A percentile compares a stretch with the other conserved stretches of the same genome.
Evolutionary conservation across 2,113 vertebrate genomes (phyloP).

Genomic region (Alces alces): DNA sequence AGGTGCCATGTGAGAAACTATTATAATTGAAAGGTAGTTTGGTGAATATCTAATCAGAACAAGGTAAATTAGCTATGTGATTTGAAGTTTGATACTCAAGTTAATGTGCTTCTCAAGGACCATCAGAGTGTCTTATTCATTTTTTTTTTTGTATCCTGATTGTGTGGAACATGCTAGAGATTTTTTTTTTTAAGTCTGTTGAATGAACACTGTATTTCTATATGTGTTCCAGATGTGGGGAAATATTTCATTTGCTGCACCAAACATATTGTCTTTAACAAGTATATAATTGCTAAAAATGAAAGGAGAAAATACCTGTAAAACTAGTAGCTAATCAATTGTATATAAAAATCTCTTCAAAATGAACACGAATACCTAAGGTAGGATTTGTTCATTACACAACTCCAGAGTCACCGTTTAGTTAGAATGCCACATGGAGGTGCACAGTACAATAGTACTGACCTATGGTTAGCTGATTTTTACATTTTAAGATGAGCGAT

Average conservation of each 20-base stretch:
- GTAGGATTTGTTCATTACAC: not conserved
- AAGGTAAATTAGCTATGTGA: not conserved
- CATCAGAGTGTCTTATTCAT: not conserved
- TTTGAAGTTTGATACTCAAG: not conserved
- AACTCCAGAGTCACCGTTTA: not conserved
- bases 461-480: not conserved
- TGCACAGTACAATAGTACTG: not conserved
- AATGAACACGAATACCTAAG: not conserved
- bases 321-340: not conserved
- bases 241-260: constrained; percentile 3
- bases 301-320: not conserved
- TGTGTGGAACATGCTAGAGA: not conserved
- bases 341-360: not conserved
- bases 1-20: not conserved
- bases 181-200: not conserved
- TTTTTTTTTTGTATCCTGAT: not conserved
- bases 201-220: not conserved
- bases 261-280: not conserved
- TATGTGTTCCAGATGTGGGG: not conserved
- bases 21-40: not conserved
- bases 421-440: not conserved
- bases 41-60: not conserved
- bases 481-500: not conserved
- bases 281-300: not conserved
- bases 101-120: not conserved